Conservation (phyloP, 2,797 vertebrate genomes). For the Benthosema pterotum region DNA sequence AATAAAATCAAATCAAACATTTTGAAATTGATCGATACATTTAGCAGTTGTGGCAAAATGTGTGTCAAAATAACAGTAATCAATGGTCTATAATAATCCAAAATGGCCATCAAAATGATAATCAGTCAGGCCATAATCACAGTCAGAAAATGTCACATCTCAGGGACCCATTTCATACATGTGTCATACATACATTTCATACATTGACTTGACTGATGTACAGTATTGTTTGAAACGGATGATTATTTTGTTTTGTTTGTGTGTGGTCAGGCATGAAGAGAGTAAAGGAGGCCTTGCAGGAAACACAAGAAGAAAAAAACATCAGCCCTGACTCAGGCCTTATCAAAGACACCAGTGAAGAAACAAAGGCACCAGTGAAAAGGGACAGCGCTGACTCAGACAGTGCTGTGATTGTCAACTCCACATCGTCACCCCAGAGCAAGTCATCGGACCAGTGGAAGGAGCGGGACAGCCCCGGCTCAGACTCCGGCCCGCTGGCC, state of each 20-base stretch:
- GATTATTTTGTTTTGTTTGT: conserved; percentile 29
- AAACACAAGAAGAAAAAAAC: conserved; percentile 51
- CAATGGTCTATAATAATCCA: too few relatives aligned
- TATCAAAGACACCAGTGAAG: conserved; percentile 40
- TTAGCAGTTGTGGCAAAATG: too few relatives aligned
- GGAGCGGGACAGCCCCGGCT: conserved; percentile 53
- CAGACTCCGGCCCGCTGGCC: conserved; percentile 51
- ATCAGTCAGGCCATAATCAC: too few relatives aligned
- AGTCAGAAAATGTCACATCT: too few relatives aligned
- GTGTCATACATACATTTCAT: too few relatives aligned
- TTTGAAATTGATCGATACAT: too few relatives aligned
- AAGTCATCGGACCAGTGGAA: conserved; percentile 58
- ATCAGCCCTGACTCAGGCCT: conserved; percentile 23
- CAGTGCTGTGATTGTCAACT: conserved; percentile 58
- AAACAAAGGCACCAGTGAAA: conserved; percentile 40
- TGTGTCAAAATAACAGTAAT: too few relatives aligned
- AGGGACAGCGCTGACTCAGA: conserved; percentile 47
- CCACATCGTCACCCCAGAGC: conserved; percentile 55
- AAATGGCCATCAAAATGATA: too few relatives aligned
- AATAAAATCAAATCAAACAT: too few relatives aligned
- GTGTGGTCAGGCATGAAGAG: conserved; percentile 85
- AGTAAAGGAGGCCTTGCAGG: conserved; percentile 83
- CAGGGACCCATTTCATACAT: too few relatives aligned
- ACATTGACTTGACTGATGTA: neutral
- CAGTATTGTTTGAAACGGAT: conserved; percentile 10